A percentile compares a stretch with the other conserved stretches of the same genome.
Conservation (phyloP, 2,113 vertebrate species). For the Galeopterus variegatus region DNA sequence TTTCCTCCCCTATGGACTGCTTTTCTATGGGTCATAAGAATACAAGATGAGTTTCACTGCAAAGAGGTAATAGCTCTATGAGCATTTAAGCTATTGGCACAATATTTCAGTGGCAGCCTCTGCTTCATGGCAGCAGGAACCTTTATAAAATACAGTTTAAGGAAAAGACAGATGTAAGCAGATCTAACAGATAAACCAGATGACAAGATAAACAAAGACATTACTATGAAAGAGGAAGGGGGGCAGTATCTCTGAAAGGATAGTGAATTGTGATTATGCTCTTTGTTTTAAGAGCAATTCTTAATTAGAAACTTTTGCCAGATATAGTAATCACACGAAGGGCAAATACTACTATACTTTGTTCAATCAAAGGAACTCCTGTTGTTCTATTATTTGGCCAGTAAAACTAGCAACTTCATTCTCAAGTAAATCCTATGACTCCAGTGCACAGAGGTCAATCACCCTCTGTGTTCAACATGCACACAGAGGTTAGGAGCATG, state of each 20-base stretch:
- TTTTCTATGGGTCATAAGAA: not conserved
- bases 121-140: not conserved
- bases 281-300: constrained; percentile 50
- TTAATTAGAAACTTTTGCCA: constrained; percentile 59
- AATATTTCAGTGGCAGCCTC: not conserved
- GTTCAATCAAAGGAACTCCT: not conserved
- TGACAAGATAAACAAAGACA: constrained; percentile 37
- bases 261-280: not conserved
- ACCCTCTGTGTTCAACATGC: not conserved
- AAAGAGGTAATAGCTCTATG: constrained; percentile 13
- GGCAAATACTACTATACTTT: not conserved
- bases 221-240: constrained; percentile 39
- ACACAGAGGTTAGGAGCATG: not conserved
- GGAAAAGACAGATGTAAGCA: not conserved
- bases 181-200: not conserved
- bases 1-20: not conserved
- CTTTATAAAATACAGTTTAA: constrained; percentile 34
- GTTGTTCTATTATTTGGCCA: not conserved
- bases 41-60: constrained; percentile 21
- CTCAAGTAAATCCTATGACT: not conserved
- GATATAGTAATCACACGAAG: not conserved
- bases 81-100: constrained; percentile 13
- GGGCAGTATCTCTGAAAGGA: not conserved
- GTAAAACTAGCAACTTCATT: not conserved
- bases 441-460: not conserved